These are phyloP conservation scores for Hemicrepidius hirtus DNA, from an alignment of 2,888 invertebrate genomes.

Conservation along the genomic window DNA sequence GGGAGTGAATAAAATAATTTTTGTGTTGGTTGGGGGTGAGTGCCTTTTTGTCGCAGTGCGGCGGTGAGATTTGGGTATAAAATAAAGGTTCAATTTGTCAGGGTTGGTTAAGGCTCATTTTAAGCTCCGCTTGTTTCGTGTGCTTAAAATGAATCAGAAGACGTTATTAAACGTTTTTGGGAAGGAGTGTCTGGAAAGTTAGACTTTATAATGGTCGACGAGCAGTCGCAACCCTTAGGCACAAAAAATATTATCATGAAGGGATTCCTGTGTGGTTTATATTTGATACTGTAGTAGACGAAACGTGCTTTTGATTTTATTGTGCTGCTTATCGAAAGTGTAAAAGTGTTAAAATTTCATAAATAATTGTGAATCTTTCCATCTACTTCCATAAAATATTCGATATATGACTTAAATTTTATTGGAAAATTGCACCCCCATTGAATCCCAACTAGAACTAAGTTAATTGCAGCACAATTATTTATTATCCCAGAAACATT, in stretches of 20 bases:
- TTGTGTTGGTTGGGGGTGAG: not conserved
- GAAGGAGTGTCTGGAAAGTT: constrained; percentile 24
- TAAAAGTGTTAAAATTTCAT: too few species aligned
- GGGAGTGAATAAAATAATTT: not conserved
- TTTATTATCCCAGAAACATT: too few species aligned
- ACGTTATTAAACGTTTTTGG: constrained; percentile 30
- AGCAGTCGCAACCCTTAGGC: not conserved
- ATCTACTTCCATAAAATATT: too few species aligned
- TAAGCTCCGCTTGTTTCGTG: constrained; percentile 30
- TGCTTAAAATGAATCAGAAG: constrained; percentile 32
- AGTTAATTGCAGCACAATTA: too few species aligned
- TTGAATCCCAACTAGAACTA: too few species aligned
- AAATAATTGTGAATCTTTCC: too few species aligned
- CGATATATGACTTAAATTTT: too few species aligned
- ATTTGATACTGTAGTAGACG: not conserved
- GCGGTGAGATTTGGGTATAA: constrained; percentile 27
- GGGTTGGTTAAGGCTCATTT: constrained; percentile 35
- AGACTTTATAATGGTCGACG: constrained; percentile 21
- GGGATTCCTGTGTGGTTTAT: too few species aligned
- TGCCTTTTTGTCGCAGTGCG: constrained; percentile 32
- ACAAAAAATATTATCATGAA: not conserved
- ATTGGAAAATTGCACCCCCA: too few species aligned
- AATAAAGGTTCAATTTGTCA: constrained; percentile 37
- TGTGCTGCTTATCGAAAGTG: not conserved
- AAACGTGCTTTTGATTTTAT: not conserved